Percentiles rank a stretch among this genome's conserved stretches.
These are phyloP conservation scores for Schizaphis graminum DNA, from an alignment of 2,888 invertebrate genomes.

Conservation along the genomic window DNA sequence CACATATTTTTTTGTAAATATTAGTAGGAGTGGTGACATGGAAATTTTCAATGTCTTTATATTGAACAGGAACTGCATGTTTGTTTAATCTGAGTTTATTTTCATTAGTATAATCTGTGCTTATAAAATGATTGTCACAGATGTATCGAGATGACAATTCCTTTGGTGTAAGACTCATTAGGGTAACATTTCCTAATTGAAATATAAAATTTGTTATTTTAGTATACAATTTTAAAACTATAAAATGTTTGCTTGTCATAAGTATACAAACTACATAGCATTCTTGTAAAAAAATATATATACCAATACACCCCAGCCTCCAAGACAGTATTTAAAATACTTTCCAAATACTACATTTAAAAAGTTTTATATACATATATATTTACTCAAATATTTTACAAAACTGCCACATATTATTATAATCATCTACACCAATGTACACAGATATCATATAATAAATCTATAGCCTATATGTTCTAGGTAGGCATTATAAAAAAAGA, in stretches of 20 bases:
- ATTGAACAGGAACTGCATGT: not conserved
- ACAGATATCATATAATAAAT: too few relatives aligned
- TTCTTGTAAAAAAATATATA: too few relatives aligned
- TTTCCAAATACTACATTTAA: too few relatives aligned
- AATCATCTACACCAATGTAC: too few relatives aligned
- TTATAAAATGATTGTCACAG: slow-evolving; percentile 9
- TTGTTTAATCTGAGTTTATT: not conserved
- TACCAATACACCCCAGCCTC: too few relatives aligned
- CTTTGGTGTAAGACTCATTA: not conserved
- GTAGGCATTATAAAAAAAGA: too few relatives aligned
- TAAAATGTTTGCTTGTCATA: not conserved
- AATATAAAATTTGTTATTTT: not conserved
- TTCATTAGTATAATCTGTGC: not conserved
- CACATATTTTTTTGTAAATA: not conserved
- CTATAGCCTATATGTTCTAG: too few relatives aligned
- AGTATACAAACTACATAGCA: too few relatives aligned
- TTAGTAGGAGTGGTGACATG: slow-evolving; percentile 24
- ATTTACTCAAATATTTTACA: too few relatives aligned
- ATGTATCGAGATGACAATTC: slow-evolving; percentile 20
- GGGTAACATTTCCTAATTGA: slow-evolving; percentile 11
- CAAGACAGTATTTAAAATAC: too few relatives aligned
- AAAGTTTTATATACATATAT: too few relatives aligned
- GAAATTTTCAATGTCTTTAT: not conserved
- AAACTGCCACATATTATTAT: too few relatives aligned
- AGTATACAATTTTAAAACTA: not conserved